phyloP scores from a whole-genome alignment of 1,140 invertebrate species.

The Ceratoteleas bidentatus region DNA sequence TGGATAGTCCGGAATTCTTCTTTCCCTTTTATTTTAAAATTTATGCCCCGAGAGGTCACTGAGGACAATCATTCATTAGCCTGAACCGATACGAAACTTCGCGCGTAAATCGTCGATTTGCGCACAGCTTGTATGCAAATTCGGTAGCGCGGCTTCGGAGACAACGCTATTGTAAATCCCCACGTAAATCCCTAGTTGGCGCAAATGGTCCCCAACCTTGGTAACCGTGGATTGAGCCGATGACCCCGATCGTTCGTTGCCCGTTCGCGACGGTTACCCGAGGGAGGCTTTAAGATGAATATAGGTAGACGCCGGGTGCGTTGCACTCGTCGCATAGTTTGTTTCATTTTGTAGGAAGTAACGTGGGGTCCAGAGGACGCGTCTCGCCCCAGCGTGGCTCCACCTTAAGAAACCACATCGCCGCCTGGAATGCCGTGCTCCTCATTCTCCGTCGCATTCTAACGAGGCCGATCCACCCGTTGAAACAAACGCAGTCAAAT shows the following conservation, averaged over 20 bases:
- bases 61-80: no score
- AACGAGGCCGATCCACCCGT: no score
- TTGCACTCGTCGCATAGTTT: slow-evolving; percentile 61
- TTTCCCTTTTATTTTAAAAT: no score
- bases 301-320: slow-evolving; percentile 56
- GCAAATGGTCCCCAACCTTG: slow-evolving; percentile 59
- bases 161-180: neutral
- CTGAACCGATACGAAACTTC: no score
- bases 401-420: neutral
- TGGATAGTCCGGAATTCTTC: no score
- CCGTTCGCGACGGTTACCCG: slow-evolving; percentile 55
- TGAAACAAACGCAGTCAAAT: no score
- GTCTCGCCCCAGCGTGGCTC: slow-evolving; percentile 8
- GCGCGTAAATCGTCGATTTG: no score
- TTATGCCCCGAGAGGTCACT: no score
- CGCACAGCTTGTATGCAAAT: neutral
- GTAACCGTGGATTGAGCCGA: slow-evolving; percentile 60
- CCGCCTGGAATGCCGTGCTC: slow-evolving; percentile 15
- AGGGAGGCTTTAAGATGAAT: slow-evolving; percentile 58
- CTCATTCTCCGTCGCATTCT: no score
- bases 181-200: slow-evolving; percentile 34
- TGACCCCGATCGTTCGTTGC: slow-evolving; percentile 66
- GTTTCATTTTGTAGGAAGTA: slow-evolving; percentile 62
- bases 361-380: slow-evolving; percentile 18
- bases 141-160: neutral